Conservation (phyloP, 2,888 invertebrate species). For the Ormyrus labotus region DNA sequence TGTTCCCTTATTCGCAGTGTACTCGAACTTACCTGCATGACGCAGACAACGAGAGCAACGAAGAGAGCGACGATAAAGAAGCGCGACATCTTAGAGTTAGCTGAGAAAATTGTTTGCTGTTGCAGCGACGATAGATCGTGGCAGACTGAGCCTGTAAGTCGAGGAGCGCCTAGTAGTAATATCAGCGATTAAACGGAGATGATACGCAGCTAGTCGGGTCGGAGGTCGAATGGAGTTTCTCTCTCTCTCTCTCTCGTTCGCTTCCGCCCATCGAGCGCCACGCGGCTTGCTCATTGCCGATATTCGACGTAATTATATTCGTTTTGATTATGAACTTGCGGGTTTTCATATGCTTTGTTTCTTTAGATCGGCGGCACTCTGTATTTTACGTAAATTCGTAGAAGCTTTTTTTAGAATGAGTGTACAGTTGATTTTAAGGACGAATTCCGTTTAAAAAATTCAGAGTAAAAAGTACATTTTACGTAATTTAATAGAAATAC, state of each 20-base stretch:
- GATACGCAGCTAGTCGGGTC: constrained; percentile 37
- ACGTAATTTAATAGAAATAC: too few relatives aligned
- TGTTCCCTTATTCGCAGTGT: background rate
- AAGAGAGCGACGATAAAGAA: constrained; percentile 58
- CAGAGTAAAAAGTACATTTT: too few relatives aligned
- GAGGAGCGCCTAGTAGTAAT: constrained; percentile 40
- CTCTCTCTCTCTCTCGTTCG: background rate
- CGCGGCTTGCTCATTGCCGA: too few relatives aligned
- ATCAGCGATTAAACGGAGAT: constrained; percentile 39
- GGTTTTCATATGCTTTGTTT: too few relatives aligned
- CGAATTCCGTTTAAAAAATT: too few relatives aligned
- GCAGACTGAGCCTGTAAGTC: constrained; percentile 45
- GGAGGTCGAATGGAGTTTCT: constrained; percentile 31
- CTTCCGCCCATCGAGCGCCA: constrained; percentile 1
- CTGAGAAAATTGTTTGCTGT: constrained; percentile 10
- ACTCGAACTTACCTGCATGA: constrained; percentile 62
- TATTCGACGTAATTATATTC: too few relatives aligned
- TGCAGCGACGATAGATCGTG: constrained; percentile 51
- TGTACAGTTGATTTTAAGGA: too few relatives aligned
- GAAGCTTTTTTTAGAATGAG: too few relatives aligned
- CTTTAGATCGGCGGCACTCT: too few relatives aligned
- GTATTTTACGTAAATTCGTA: too few relatives aligned
- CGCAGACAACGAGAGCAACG: constrained; percentile 59
- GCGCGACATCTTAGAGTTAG: constrained; percentile 63
- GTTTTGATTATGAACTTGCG: too few relatives aligned